phyloP scores from a whole-genome alignment of 37 sponge, comb jelly and placozoan genomes.

The Agelas oroides region DNA sequence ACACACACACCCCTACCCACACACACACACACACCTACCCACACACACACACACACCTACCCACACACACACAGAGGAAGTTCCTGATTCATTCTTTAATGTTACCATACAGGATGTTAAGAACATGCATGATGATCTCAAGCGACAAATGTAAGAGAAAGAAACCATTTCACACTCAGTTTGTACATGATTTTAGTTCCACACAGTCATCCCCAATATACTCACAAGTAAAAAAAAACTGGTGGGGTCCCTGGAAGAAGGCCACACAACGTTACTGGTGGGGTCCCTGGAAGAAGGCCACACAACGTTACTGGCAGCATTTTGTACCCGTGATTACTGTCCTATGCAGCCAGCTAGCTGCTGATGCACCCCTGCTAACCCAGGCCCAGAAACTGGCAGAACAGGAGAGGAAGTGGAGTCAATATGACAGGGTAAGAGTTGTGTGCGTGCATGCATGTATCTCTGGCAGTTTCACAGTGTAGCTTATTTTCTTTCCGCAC shows the following conservation, averaged over 20 bases:
- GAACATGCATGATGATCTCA: constrained; percentile 56
- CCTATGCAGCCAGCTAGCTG: background rate
- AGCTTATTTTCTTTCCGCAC: background rate
- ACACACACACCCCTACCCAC: too few relatives aligned
- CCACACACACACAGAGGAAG: constrained; percentile 19
- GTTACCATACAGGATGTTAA: constrained; percentile 62
- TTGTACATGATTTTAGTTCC: too few relatives aligned
- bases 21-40: too few relatives aligned
- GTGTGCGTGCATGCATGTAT: background rate
- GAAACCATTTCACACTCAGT: background rate
- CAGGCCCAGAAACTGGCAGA: constrained; percentile 27
- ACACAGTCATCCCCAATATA: too few relatives aligned
- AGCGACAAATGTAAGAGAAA: constrained; percentile 24
- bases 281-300: too few relatives aligned
- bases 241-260: too few relatives aligned
- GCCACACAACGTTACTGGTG: too few relatives aligned
- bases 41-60: too few relatives aligned
- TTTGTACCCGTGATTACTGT: background rate
- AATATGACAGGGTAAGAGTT: constrained; percentile 48
- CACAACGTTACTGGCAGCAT: too few relatives aligned
- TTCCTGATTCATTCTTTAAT: constrained; percentile 70
- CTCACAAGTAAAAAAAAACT: too few relatives aligned
- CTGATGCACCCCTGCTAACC: constrained; percentile 65
- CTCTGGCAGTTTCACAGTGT: background rate
- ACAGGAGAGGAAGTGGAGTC: background rate